Conservation (phyloP, 2,113 vertebrate species). For the Guaruba guarouba region DNA sequence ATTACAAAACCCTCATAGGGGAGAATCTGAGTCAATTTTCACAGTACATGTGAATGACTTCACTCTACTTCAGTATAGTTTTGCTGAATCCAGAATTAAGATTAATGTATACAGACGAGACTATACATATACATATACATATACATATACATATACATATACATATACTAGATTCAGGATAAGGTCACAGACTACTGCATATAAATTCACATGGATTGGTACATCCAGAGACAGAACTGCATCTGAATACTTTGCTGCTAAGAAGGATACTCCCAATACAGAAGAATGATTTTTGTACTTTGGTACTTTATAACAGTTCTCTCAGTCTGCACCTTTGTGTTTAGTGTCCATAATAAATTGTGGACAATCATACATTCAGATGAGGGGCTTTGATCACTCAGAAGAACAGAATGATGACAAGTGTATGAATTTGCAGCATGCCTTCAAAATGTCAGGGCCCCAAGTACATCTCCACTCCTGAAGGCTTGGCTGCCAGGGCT, state of each 20-base stretch:
- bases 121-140: not conserved
- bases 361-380: not conserved
- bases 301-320: not conserved
- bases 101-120: not conserved
- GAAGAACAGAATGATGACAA: not conserved
- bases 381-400: not conserved
- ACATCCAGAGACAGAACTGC: not conserved
- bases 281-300: not conserved
- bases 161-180: not conserved
- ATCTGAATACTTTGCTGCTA: not conserved
- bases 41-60: not conserved
- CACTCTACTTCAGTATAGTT: not conserved
- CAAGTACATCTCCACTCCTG: not conserved
- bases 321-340: not conserved
- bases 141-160: not conserved
- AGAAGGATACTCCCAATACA: not conserved
- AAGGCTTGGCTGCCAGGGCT: not conserved
- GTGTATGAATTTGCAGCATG: accelerated
- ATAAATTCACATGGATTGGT: not conserved
- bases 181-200: not conserved
- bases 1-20: not conserved
- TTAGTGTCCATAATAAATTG: not conserved
- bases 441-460: not conserved
- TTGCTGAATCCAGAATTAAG: not conserved
- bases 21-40: not conserved